phyloP scores from a whole-genome alignment of 2,113 vertebrate species.

The Grammatotria lemairii region DNA sequence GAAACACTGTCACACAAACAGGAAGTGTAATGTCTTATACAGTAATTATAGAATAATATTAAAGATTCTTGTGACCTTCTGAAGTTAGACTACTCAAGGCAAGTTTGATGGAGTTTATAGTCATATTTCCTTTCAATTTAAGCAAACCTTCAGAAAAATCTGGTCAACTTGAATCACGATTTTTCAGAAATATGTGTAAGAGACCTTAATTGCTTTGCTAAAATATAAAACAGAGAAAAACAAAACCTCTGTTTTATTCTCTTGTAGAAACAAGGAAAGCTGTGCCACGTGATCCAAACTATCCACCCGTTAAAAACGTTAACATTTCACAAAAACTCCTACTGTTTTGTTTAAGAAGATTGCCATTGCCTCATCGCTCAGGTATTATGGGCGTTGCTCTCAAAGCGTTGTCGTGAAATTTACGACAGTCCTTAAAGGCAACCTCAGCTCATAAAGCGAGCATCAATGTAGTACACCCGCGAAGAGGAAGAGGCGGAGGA shows the following conservation, averaged over 20 bases:
- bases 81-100: background rate
- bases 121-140: background rate
- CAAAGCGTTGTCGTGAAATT: background rate
- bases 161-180: background rate
- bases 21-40: background rate
- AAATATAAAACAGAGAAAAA: background rate
- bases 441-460: background rate
- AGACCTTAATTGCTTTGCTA: too few species aligned
- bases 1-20: background rate
- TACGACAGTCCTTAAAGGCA: slow-evolving; percentile 18
- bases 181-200: background rate
- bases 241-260: background rate
- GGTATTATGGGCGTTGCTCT: background rate
- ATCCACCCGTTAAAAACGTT: background rate
- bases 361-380: background rate
- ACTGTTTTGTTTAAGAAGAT: background rate
- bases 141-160: background rate
- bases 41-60: background rate
- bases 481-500: background rate
- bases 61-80: background rate
- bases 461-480: background rate
- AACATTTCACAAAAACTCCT: background rate
- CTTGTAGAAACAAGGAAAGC: background rate
- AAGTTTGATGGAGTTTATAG: background rate
- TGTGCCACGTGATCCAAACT: background rate